These are phyloP conservation scores for Trichogramma evanescens DNA, from an alignment of 2,888 invertebrate genomes.

Conservation along the genomic window DNA sequence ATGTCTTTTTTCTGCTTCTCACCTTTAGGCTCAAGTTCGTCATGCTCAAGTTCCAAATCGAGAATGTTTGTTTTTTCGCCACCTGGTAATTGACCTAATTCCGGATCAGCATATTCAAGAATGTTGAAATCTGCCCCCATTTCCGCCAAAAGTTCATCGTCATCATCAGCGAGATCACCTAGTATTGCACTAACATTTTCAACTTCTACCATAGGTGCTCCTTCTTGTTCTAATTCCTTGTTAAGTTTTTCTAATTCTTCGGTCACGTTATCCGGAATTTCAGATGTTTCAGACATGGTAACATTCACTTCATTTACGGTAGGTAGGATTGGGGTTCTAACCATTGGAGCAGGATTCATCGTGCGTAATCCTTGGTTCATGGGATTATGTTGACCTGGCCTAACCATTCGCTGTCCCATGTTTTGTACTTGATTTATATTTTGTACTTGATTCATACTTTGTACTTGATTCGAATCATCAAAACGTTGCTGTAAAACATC, in stretches of 20 bases:
- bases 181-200: conserved; percentile 72
- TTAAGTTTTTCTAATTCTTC: conserved; percentile 60
- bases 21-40: conserved; percentile 60
- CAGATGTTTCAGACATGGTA: conserved; percentile 48
- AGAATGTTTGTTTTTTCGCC: conserved; percentile 79
- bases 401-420: conserved; percentile 38
- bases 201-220: conserved; percentile 54
- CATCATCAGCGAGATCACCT: conserved; percentile 76
- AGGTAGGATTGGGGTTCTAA: conserved; percentile 37
- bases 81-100: conserved; percentile 72
- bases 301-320: conserved; percentile 34
- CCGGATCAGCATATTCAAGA: conserved; percentile 90
- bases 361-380: conserved; percentile 38
- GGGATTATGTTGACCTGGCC: conserved; percentile 33
- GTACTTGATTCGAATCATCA: conserved; percentile 37
- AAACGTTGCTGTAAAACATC: conserved; percentile 40
- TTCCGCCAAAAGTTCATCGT: conserved; percentile 81
- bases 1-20: conserved; percentile 50
- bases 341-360: conserved; percentile 33
- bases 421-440: conserved; percentile 37
- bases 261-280: conserved; percentile 62
- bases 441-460: conserved; percentile 31
- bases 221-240: conserved; percentile 53
- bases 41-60: conserved; percentile 76
- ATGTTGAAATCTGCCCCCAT: conserved; percentile 94